Evolutionary conservation across 2,113 vertebrate species (phyloP), one percentile per base, ranked within the genome.

Genomic region (Cyprinodon tularosa): DNA sequence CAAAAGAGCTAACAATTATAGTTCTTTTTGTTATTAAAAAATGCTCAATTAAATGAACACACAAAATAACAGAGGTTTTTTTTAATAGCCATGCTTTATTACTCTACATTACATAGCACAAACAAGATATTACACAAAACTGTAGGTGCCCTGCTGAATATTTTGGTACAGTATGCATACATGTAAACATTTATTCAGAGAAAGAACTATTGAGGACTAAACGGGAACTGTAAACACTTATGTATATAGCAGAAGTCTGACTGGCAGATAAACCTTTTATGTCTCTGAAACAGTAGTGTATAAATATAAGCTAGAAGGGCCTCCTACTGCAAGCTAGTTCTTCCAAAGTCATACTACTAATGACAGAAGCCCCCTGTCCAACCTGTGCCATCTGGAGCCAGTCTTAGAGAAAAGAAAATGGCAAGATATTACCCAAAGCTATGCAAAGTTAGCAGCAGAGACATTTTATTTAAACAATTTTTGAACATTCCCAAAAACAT

Each of bases 41-140:
- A 65, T 4, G 6, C 37, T 2, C 68, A 53, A 39, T 22, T 59
- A 1, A 38, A 62, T 15, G 1, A 63, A 72, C 29, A 29, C 29
- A 44, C 7, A 62, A 50, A 3, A 29, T 7, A 44, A 13, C 1
- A 59, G 3, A 17, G 38, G 40, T 42, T 22, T 9, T n/a, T 14
- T 81, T 80, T 76, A 38, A 85, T 69, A 76, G 68, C 65, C 38
- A 84, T 48, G 68, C 71, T 90, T 91, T 91, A 91, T 89, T 92
- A 78, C 39, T 68, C 80, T 62, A 50, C 44, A 76, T 65, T 74
- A 84, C 68, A 84, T 64, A 53, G 57, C 84, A 88, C 74, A 73
- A 64, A 74, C 80, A 78, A 71, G 39, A 67, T 66, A 65, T 75
- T 77, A 59, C 80, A 82, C 62, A 74, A 40, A 53, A 66, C 57